These are phyloP conservation scores for Gymnothorax javanicus DNA, from an alignment of 2,797 vertebrate genomes.

Conservation along the genomic window DNA sequence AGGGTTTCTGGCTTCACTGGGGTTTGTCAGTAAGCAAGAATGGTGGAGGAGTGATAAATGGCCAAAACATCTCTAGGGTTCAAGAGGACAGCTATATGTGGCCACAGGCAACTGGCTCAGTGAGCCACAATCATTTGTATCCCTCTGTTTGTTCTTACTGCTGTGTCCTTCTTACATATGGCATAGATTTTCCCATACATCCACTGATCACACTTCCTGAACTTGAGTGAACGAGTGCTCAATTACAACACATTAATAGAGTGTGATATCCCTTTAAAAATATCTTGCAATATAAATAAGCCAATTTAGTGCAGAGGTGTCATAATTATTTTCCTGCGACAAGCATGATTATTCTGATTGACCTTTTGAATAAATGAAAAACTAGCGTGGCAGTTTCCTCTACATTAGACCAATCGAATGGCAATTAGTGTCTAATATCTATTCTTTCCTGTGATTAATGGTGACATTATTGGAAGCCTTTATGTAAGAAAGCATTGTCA, in stretches of 20 bases:
- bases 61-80: not conserved
- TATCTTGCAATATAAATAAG: not conserved
- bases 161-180: not conserved
- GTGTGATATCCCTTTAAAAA: not conserved
- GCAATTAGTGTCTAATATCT: not conserved
- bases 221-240: not conserved
- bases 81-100: not conserved
- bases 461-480: not conserved
- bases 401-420: not conserved
- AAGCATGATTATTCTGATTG: not conserved
- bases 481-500: not conserved
- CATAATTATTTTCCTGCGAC: not conserved
- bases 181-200: not conserved
- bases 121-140: not conserved
- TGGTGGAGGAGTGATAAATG: not conserved
- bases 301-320: not conserved
- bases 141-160: not conserved
- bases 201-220: not conserved
- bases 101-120: not conserved
- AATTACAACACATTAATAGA: not conserved
- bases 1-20: not conserved
- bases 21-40: constrained; percentile 1
- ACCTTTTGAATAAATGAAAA: not conserved
- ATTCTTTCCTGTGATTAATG: not conserved
- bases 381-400: not conserved